Evolutionary conservation across 2,797 vertebrate species (phyloP).

Genomic region (Phrynocephalus forsythii): DNA sequence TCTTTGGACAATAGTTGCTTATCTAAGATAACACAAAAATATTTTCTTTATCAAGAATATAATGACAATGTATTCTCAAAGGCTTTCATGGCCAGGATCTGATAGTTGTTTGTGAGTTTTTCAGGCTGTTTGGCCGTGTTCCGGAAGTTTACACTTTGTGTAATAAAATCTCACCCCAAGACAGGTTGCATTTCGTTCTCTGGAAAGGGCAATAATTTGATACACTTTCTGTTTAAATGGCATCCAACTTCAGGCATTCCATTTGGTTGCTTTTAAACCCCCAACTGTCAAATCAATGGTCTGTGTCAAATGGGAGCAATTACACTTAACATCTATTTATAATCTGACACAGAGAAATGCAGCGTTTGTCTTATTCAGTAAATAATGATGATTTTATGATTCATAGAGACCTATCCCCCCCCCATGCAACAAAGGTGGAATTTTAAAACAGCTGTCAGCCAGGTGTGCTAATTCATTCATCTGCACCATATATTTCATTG

Average conservation of each 20-base stretch:
- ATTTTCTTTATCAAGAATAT: constrained; percentile 24
- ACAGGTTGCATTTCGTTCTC: constrained; percentile 22
- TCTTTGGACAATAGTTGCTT: constrained; percentile 38
- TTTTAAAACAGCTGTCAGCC: not conserved
- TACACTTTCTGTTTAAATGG: constrained; percentile 26
- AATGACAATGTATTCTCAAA: not conserved
- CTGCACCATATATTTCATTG: not conserved
- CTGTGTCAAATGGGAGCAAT: constrained; percentile 25
- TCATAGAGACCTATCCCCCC: not conserved
- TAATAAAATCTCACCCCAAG: constrained; percentile 23
- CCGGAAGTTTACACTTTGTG: not conserved
- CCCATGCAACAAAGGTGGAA: not conserved
- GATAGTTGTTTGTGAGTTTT: too few relatives aligned
- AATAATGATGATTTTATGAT: not conserved
- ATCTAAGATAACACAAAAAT: not conserved
- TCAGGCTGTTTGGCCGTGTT: too few relatives aligned
- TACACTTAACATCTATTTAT: constrained; percentile 44
- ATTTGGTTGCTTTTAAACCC: constrained; percentile 13
- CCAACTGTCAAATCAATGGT: constrained; percentile 9
- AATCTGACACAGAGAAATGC: constrained; percentile 41
- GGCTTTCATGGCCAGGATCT: too few relatives aligned
- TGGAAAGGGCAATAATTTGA: constrained; percentile 5
- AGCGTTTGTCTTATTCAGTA: not conserved
- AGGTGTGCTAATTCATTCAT: not conserved
- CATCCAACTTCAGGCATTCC: constrained; percentile 30